Conservation (phyloP, 2,888 invertebrate genomes). For the Piscicola geometra region DNA sequence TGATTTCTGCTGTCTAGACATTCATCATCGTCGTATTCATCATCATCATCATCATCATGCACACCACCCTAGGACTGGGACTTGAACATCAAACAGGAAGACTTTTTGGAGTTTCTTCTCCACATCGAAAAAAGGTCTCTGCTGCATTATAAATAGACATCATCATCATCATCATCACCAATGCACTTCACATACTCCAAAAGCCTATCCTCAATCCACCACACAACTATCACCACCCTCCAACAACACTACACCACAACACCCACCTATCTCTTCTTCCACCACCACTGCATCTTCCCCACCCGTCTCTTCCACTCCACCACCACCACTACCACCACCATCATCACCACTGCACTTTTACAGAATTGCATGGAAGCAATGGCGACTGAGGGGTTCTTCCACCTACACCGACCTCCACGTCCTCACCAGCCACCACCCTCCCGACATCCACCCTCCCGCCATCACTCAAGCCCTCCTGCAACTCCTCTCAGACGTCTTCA, state of each 20-base stretch:
- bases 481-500: background rate
- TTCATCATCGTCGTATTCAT: too few species aligned
- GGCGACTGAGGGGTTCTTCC: slow-evolving; percentile 35
- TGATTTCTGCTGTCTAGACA: slow-evolving; percentile 6
- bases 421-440: slow-evolving; percentile 3
- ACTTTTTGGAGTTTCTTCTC: slow-evolving; percentile 26
- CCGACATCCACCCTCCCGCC: background rate
- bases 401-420: slow-evolving; percentile 36
- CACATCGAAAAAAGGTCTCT: slow-evolving; percentile 31
- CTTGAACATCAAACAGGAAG: slow-evolving; percentile 19
- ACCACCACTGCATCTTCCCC: too few species aligned
- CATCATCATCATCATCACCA: background rate
- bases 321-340: background rate
- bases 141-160: background rate
- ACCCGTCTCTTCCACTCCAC: too few species aligned
- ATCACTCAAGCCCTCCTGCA: background rate
- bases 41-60: too few species aligned
- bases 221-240: too few species aligned
- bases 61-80: slow-evolving; percentile 35
- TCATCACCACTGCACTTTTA: background rate
- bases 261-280: too few species aligned
- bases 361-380: slow-evolving; percentile 38
- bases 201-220: too few species aligned
- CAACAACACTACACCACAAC: too few species aligned
- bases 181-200: too few species aligned